Conservation (phyloP, 2,888 invertebrate genomes). For the Seira sanloemensis region DNA sequence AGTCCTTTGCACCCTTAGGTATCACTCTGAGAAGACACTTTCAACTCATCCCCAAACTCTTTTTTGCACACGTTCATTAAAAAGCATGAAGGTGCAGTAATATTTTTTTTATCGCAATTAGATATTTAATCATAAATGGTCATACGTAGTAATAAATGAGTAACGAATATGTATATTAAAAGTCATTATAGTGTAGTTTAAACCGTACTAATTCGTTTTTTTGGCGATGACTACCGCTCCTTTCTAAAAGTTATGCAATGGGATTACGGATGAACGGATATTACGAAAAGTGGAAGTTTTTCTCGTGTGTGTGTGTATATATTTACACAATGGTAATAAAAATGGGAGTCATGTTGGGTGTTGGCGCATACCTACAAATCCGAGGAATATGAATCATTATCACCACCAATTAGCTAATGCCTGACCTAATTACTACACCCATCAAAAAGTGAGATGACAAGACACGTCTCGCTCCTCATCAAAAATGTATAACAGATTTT, state of each 20-base stretch:
- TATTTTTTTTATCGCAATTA: not conserved
- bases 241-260: too few relatives aligned
- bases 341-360: not conserved
- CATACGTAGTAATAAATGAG: too few relatives aligned
- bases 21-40: not conserved
- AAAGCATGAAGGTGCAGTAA: not conserved
- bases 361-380: not conserved
- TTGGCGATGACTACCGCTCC: not conserved
- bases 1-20: not conserved
- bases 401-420: not conserved
- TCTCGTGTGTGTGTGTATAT: too few relatives aligned
- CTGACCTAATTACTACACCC: slow-evolving; percentile 10
- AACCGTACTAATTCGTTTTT: not conserved
- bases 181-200: not conserved
- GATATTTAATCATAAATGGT: too few relatives aligned
- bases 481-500: too few relatives aligned
- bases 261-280: too few relatives aligned
- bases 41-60: too few relatives aligned
- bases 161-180: not conserved
- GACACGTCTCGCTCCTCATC: not conserved
- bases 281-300: too few relatives aligned
- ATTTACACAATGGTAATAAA: not conserved
- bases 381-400: not conserved
- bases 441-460: not conserved
- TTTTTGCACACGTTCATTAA: not conserved